Evolutionary conservation across 2,113 vertebrate genomes (phyloP).

Genomic region (Alouatta palliata): DNA sequence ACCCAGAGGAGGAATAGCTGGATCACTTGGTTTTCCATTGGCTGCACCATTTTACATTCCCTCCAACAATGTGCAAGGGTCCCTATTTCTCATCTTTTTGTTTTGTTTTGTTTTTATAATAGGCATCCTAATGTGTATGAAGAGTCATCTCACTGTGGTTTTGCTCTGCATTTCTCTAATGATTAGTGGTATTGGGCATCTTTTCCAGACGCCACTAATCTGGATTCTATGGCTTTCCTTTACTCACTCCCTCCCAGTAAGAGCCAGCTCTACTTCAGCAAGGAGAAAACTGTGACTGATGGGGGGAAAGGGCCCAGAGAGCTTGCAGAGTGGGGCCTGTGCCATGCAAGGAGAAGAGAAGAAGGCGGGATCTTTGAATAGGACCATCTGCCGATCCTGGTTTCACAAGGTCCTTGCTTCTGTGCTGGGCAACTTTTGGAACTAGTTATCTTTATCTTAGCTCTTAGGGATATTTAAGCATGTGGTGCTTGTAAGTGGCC

Average conservation of each 20-base stretch:
- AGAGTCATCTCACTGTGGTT: background rate
- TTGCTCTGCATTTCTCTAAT: background rate
- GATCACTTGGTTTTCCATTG: background rate
- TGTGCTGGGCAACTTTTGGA: background rate
- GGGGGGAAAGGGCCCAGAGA: background rate
- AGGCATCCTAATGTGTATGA: background rate
- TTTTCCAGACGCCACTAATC: background rate
- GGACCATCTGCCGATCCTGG: background rate
- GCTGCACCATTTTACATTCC: background rate
- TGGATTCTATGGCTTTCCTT: background rate
- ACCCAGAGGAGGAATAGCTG: background rate
- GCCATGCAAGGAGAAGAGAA: fast-evolving
- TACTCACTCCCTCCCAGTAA: background rate
- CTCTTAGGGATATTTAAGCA: background rate
- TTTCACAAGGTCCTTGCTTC: background rate
- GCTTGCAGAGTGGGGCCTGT: too few relatives aligned
- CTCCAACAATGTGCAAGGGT: background rate
- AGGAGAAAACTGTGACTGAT: background rate
- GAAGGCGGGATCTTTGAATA: background rate
- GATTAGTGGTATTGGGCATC: background rate
- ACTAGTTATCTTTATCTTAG: background rate
- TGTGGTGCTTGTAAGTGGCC: background rate
- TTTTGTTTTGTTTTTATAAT: background rate
- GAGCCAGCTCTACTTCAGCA: background rate
- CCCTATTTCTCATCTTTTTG: background rate